Conservation (phyloP, 2,113 vertebrate genomes). For the Trogon surrucura region DNA sequence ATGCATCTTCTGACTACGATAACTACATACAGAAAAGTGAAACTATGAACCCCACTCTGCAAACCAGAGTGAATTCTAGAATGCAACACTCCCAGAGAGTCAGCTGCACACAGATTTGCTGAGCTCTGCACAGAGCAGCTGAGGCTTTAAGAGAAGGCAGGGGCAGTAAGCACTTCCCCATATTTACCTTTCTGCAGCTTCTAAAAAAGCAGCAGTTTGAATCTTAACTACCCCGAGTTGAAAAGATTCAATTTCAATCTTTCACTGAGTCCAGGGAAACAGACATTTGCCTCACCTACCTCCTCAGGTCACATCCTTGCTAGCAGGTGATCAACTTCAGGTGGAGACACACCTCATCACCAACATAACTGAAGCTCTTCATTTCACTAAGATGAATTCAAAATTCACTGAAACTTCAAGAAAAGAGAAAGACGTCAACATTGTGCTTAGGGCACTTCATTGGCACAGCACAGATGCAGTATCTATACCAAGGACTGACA, state of each 20-base stretch:
- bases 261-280: neutral
- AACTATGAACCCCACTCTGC: neutral
- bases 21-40: neutral
- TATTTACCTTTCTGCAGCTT: neutral
- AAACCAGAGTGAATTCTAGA: neutral
- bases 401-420: neutral
- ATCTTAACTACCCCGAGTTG: neutral
- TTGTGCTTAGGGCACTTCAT: neutral
- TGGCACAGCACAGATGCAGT: neutral
- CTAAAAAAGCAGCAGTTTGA: neutral
- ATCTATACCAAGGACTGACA: neutral
- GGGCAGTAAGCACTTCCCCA: neutral
- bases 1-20: neutral
- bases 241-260: neutral
- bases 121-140: neutral
- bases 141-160: neutral
- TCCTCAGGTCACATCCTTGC: neutral
- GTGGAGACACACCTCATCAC: neutral
- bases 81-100: neutral
- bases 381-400: neutral
- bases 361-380: neutral
- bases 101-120: neutral
- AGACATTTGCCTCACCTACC: neutral
- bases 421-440: neutral
- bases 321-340: neutral